Evolutionary conservation across 2,888 invertebrate species (phyloP).

Genomic region (Cyclophora punctaria): DNA sequence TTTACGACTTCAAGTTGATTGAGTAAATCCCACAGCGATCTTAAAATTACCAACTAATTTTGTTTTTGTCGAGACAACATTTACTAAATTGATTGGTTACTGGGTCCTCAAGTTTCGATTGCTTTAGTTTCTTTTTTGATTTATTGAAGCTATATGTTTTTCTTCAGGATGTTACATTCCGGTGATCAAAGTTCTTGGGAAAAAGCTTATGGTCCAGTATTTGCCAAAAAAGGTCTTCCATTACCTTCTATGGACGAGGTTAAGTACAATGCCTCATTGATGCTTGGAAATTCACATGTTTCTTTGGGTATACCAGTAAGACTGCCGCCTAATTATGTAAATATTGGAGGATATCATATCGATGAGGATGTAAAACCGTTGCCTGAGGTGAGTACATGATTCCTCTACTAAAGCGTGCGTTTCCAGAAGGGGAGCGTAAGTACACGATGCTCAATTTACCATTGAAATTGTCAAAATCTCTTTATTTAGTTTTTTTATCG

Average conservation of each 20-base stretch:
- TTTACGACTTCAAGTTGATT: too few species aligned
- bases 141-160: neutral
- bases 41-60: neutral
- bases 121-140: conserved; percentile 1
- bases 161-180: conserved; percentile 2
- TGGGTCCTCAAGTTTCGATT: neutral
- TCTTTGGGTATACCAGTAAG: conserved; percentile 28
- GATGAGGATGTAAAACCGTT: conserved; percentile 33
- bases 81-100: too few species aligned
- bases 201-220: conserved; percentile 24
- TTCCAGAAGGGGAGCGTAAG: too few species aligned
- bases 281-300: conserved; percentile 41
- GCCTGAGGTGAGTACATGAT: conserved; percentile 31
- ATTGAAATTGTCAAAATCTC: too few species aligned
- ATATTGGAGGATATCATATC: conserved; percentile 48
- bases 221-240: conserved; percentile 16
- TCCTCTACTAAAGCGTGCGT: too few species aligned
- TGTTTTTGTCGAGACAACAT: too few species aligned
- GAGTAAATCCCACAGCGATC: neutral
- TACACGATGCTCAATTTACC: too few species aligned
- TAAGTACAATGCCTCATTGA: conserved; percentile 38
- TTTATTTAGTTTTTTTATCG: too few species aligned
- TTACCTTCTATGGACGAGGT: conserved; percentile 29
- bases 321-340: conserved; percentile 37
- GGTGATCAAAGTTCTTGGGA: conserved; percentile 21